Base-by-base conservation (phyloP, 1,140 invertebrate species). In the Neocloeon triangulifer region DNA sequence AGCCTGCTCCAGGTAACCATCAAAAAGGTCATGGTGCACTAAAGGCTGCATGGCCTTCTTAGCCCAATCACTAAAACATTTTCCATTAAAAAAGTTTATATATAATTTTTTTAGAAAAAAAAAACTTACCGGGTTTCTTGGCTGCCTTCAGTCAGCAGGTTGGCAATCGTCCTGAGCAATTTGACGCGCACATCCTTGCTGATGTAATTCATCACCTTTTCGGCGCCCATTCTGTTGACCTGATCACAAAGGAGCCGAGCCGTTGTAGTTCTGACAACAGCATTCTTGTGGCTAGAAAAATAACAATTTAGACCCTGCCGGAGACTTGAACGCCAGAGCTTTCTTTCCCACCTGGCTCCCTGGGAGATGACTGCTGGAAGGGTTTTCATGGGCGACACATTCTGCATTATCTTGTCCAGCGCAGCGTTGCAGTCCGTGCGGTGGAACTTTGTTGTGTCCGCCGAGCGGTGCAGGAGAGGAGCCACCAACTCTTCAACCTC, bases 371-470 rank as follows among this genome's bases (percentile, higher is more conserved):
- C 53, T 13, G 63, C 59, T 9, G 49, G 28, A 5, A 73, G 55
- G 20, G 56, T 58, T 51, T 67, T 67, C 18, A 53, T 50, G 25
- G 61, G 66, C 37, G 55, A 63, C 23, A 75, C 46, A 44, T 69
- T 63, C 28, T 77, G 69, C 19, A 82, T 64, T 66, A 94, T 76
- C 5, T 64, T 56, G 39, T 74, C 71, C 19, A 96, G 46, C 14
- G 85, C 77, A n/a, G 61, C 56, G 12, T 79, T 74, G 8, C 81
- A 74, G 51, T 94, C 88, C 12, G 73, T 75, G 22, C 85, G 59
- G 16, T 95, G 60, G 48, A 95, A 96, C 41, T 73, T 73, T 50
- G 91, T 92, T 2, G 82, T 91, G 46, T 95, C 89, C 0, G 81
- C 80, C 22, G 79, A 80, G 41, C 86, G 72, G 37, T 80, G 71